Percentiles rank a stretch among this genome's conserved stretches.
Conservation (phyloP, 2,113 vertebrate genomes). For the Rattus rattus region DNA sequence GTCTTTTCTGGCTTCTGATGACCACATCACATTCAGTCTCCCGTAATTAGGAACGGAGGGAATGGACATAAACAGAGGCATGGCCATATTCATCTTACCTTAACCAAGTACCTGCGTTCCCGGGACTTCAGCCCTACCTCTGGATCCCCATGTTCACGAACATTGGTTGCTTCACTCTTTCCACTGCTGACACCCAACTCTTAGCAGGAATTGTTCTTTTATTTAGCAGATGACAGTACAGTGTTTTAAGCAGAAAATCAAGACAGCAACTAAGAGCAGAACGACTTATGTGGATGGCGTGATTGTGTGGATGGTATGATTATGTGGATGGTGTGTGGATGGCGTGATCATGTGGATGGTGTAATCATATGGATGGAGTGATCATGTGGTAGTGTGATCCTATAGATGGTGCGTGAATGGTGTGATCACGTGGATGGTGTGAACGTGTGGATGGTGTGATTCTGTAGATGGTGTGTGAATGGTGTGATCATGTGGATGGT, state of each 20-base stretch:
- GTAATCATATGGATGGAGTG: too few relatives aligned
- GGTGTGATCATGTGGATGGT: too few relatives aligned
- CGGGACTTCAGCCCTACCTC: not conserved
- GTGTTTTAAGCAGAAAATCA: not conserved
- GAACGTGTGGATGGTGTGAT: too few relatives aligned
- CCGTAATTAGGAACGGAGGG: not conserved
- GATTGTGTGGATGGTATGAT: not conserved
- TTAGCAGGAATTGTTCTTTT: not conserved
- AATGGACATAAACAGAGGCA: not conserved
- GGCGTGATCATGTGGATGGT: too few relatives aligned
- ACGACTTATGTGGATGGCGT: not conserved
- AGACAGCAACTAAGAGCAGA: not conserved
- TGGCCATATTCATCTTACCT: not conserved
- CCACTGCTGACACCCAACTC: not conserved
- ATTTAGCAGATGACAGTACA: not conserved
- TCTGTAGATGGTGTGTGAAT: too few relatives aligned
- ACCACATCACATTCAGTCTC: not conserved
- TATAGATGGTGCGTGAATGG: too few relatives aligned
- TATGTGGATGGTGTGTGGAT: not conserved
- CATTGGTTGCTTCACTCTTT: not conserved
- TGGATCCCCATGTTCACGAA: not conserved
- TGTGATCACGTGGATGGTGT: too few relatives aligned
- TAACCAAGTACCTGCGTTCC: not conserved
- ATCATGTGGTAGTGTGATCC: too few relatives aligned
- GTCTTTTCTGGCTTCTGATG: not conserved